Evolutionary conservation across 1,140 invertebrate genomes (phyloP), one percentile per base, ranked within the genome.

Genomic region (Calycopis cecrops): DNA sequence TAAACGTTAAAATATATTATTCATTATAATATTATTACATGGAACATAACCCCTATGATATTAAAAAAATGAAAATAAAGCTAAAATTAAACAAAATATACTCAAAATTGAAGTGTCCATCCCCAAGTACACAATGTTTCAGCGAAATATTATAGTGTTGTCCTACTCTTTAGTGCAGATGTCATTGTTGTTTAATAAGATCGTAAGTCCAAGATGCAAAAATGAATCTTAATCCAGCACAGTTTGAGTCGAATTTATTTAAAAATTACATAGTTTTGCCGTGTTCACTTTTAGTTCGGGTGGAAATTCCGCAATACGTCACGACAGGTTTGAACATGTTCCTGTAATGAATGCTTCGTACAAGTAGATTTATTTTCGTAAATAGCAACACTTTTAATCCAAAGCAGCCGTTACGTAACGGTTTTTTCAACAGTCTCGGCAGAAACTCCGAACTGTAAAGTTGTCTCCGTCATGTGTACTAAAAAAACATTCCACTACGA

Each of bases 221-320:
- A 35, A 6, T 35, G 9, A 35, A 35, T 35, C 34, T 35, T 35
- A 35, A 6, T 35, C 34, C 9, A 35, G 34, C 34, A 35, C 34
- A 35, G 34, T 35, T 37, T 37, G 35, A 37, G 35, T n/a, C 35
- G 2, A 2, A 37, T 9, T n/a, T 37, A 37, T 37, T 37, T 37
- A 37, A 37, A 37, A 37, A 10, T 37, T 37, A 37, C 35, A 37
- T 10, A 37, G 35, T n/a, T 37, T 37, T 37, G 9, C 35, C 35
- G 35, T 9, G 35, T 37, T 37, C 35, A 37, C 3, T 4, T 4
- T 37, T 37, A 1, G 3, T 37, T 9, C 9, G 35, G n/a, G 35
- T 37, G 35, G 35, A 37, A 37, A 37, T n/a, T 37, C 35, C 35
- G 35, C 35, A 37, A 37, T 37, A 37, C 35, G 35, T 37, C 35